phyloP scores from a whole-genome alignment of 2,888 invertebrate genomes.

The Polietes domitor region DNA sequence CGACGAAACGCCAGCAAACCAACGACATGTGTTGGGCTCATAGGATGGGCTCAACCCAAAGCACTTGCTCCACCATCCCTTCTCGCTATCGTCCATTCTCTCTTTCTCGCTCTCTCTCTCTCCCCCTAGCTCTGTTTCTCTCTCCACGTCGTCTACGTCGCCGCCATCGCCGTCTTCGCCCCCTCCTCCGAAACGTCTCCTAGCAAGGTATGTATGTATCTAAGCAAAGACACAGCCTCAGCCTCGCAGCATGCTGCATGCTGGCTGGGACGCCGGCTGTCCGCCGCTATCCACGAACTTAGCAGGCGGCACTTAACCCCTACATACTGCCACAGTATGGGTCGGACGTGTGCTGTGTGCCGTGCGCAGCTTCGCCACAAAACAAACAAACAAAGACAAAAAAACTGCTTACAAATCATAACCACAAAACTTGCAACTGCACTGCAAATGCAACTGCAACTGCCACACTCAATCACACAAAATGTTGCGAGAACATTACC shows the following conservation, averaged over 20 bases:
- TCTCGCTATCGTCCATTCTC: no score
- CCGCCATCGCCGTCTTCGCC: background rate
- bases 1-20: no score
- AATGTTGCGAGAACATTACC: background rate
- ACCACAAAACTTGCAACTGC: no score
- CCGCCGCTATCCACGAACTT: background rate
- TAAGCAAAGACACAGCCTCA: background rate
- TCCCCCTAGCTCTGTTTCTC: no score
- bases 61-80: background rate
- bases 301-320: background rate
- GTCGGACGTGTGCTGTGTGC: background rate
- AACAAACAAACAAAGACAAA: background rate
- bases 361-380: background rate
- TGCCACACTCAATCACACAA: background rate
- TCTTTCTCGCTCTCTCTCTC: no score
- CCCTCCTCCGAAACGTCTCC: background rate
- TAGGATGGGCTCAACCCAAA: background rate
- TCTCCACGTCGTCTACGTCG: no score
- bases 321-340: background rate
- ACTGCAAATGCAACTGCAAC: no score
- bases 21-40: no score
- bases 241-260: no score
- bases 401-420: no score
- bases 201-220: constrained; percentile 2
- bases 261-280: no score